Evolutionary conservation across 2,888 invertebrate species (phyloP), one percentile per base, ranked within the genome.

Genomic region (Anthrax anthrax): DNA sequence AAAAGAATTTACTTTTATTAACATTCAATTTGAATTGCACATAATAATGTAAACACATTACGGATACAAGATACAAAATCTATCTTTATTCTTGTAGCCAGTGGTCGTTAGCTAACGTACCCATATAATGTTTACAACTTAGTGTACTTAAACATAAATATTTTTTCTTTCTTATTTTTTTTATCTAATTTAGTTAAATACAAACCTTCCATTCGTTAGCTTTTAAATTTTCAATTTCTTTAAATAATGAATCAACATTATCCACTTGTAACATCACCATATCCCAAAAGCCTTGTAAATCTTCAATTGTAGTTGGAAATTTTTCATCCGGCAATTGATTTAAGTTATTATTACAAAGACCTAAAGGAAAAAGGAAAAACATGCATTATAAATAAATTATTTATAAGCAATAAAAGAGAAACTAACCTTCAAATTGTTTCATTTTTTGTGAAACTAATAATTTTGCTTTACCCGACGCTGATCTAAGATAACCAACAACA

Each of bases 271-370:
- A 74, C 64, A 84, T 81, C 27, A 95, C 90, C 91, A 96, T 92
- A 67, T 96, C 95, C 95, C 95, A 96, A 72, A 96, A 96, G 1
- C 95, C 96, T 58, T 87, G 89, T 51, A 96, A 72, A 67, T 96
- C 96, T 57, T 86, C 83, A 53, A 79, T 72, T 1, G 90, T 92
- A 10, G 94, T 94, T 10, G 86, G 88, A 68, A 88, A 91, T 51
- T 80, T 82, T 60, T 90, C 90, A 52, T 80, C 84, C 19, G 75
- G 74, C 6, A 76, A 70, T 59, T 80, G 78, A 62, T 78, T 81
- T 36, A 78, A 68, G 58, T 78, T 75, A 59, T 78, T 77, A 66
- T 77, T 74, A 63, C 78, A 78, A 47, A 78, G 69, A 56, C 78
- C 82, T 82, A 23, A 23, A 23, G 8, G 4, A 23, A 23, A 6